Evolutionary conservation across 2,888 invertebrate genomes (phyloP).

Genomic region (Tenthredo notha): DNA sequence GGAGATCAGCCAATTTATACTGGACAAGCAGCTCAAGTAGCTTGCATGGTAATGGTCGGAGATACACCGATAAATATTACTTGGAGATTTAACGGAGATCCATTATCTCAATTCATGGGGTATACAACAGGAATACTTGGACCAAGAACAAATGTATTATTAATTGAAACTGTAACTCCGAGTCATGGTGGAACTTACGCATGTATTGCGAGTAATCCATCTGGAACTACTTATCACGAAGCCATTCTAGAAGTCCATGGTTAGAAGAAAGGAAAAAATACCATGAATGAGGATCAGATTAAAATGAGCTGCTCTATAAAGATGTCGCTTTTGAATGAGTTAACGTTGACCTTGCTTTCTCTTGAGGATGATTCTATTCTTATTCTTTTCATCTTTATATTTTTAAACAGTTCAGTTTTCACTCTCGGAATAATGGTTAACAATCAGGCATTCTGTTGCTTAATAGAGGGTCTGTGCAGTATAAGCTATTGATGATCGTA

Average conservation of each 20-base stretch:
- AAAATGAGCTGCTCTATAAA: slow-evolving; percentile 50
- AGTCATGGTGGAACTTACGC: slow-evolving; percentile 81
- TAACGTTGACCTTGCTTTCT: slow-evolving; percentile 53
- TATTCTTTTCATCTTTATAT: slow-evolving; percentile 3
- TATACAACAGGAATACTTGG: slow-evolving; percentile 75
- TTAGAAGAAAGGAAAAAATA: slow-evolving; percentile 73
- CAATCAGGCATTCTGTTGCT: slow-evolving; percentile 42
- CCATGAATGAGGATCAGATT: slow-evolving; percentile 46
- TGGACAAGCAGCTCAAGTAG: slow-evolving; percentile 89
- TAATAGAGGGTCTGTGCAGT: slow-evolving; percentile 43
- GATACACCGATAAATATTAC: slow-evolving; percentile 81
- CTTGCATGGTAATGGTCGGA: slow-evolving; percentile 84
- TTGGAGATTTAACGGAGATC: slow-evolving; percentile 80
- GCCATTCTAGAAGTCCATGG: slow-evolving; percentile 82
- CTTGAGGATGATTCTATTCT: slow-evolving; percentile 48
- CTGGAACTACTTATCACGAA: slow-evolving; percentile 80
- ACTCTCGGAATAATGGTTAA: slow-evolving; percentile 29
- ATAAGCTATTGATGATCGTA: slow-evolving; percentile 41
- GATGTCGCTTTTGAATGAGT: slow-evolving; percentile 53
- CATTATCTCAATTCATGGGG: slow-evolving; percentile 74
- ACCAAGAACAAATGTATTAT: slow-evolving; percentile 76
- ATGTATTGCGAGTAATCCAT: slow-evolving; percentile 82
- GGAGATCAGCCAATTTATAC: slow-evolving; percentile 88
- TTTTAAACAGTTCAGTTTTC: slow-evolving; percentile 28
- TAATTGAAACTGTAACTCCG: slow-evolving; percentile 78